Conservation (phyloP, 2,888 invertebrate genomes). For the Stratiomys singularior region DNA sequence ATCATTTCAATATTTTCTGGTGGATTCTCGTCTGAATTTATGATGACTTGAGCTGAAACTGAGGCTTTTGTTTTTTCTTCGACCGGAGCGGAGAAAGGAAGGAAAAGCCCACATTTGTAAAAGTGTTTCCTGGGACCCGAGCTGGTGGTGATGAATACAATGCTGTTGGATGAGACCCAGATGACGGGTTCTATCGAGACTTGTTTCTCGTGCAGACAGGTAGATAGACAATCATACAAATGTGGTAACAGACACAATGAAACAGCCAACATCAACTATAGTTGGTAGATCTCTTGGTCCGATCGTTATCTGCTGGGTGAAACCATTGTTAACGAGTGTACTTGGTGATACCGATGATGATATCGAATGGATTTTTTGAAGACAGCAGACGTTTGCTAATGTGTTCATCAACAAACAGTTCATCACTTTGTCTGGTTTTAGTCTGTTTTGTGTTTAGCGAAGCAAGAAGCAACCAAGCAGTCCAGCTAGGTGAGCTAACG, state of each 20-base stretch:
- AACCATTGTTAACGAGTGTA: conserved; percentile 19
- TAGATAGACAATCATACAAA: conserved; percentile 27
- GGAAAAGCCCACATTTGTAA: neutral
- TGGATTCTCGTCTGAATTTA: conserved; percentile 51
- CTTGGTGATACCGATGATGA: conserved; percentile 40
- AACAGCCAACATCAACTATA: conserved; percentile 21
- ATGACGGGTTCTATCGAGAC: conserved; percentile 19
- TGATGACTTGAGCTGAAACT: conserved; percentile 45
- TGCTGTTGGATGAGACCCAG: neutral
- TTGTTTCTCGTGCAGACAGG: conserved; percentile 6
- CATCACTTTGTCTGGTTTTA: conserved; percentile 21
- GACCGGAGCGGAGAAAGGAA: neutral
- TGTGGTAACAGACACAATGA: neutral
- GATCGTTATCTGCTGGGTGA: conserved; percentile 46
- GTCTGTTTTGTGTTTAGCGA: conserved; percentile 50
- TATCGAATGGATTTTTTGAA: conserved; percentile 1
- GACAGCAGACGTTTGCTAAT: neutral
- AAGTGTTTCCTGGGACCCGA: neutral
- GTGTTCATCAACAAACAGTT: conserved; percentile 27
- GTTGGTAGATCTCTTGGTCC: conserved; percentile 42
- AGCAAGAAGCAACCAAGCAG: conserved; percentile 47
- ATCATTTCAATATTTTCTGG: conserved; percentile 52
- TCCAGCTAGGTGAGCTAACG: neutral
- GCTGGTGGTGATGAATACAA: neutral
- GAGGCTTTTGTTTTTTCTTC: conserved; percentile 38